A percentile compares a stretch with the other conserved stretches of the same genome.
phyloP scores from a whole-genome alignment of 2,888 invertebrate genomes.

The Lydus trimaculatus region DNA sequence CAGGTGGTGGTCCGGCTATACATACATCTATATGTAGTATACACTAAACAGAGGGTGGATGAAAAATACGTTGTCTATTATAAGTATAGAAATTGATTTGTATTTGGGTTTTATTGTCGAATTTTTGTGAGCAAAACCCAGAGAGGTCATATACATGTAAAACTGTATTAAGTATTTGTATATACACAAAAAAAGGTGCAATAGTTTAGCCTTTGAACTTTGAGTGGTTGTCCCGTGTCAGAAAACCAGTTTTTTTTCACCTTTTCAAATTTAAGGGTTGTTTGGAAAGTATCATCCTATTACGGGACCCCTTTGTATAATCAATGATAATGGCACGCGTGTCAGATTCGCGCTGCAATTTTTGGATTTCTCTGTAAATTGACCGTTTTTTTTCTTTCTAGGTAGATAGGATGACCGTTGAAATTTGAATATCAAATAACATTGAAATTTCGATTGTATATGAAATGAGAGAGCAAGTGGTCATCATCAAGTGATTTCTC shows the following conservation, averaged over 20 bases:
- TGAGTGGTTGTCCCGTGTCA: not conserved
- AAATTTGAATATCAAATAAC: conserved; percentile 1
- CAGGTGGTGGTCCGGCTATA: conserved; percentile 27
- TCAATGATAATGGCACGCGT: not conserved
- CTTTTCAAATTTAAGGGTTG: not conserved
- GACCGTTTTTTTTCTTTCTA: not conserved
- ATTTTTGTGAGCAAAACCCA: not conserved
- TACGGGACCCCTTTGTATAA: not conserved
- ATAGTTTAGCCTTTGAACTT: not conserved
- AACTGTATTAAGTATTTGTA: not conserved
- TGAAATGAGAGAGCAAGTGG: conserved; percentile 28
- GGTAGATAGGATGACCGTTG: not conserved
- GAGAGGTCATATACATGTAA: not conserved
- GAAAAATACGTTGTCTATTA: not conserved
- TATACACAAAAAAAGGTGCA: not conserved
- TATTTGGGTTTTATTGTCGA: not conserved
- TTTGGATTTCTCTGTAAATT: not conserved
- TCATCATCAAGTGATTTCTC: conserved; percentile 26
- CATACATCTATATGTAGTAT: not conserved
- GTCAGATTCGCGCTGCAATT: not conserved
- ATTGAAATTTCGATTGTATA: not conserved
- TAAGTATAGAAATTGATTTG: not conserved
- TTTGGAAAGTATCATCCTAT: not conserved
- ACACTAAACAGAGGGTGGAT: not conserved
- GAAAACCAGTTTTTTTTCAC: not conserved